Evolutionary conservation across 2,797 vertebrate genomes (phyloP), one percentile per base, ranked within the genome.

Genomic region (Sardinella longiceps): DNA sequence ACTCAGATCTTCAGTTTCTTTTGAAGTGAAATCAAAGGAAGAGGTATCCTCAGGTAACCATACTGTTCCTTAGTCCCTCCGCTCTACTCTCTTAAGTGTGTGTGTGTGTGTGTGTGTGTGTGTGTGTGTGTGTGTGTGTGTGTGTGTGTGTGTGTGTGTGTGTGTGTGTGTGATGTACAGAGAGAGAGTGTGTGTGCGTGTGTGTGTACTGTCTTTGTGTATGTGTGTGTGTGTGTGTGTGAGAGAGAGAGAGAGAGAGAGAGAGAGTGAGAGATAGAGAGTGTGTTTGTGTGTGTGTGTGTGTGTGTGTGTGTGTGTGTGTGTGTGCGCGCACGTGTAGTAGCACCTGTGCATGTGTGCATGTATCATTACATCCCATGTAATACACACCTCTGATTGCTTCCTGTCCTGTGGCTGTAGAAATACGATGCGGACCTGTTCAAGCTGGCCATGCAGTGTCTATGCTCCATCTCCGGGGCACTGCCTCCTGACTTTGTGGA

Each of bases 401-500:
- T 77, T 33, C 43, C 33, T 70, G 33, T 70, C 63, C 63, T 33
- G 28, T 33, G 33, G 12, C 90, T 94, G 86, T 94, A 99, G 98
- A 99, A 97, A 89, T 99, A 98, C 82, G 97, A 99, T 20, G 89
- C 95, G 77, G 98, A 99, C 53, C 97, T 99, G 87, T 99, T 99
- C 93, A 96, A 97, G 95, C 97, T 97, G 96, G 97, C 97, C 87
- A 96, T 96, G 89, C 94, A 95, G 1, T 99, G 98, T 93, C 95
- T 99, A 90, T 98, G 97, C 91, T 97, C 98, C 88, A 98, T 99
- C 63, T 96, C 96, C 2, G 98, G 98, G 82, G 98, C 97, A 25
- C 91, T 99, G 87, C 97, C 98, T 25, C 98, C 98, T 1, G 98
- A 99, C 93, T 99, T 98, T 85, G 95, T 99, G 88, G 98, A 99